Conservation (phyloP, 2,888 invertebrate genomes). For the Uloborus plumipes region DNA sequence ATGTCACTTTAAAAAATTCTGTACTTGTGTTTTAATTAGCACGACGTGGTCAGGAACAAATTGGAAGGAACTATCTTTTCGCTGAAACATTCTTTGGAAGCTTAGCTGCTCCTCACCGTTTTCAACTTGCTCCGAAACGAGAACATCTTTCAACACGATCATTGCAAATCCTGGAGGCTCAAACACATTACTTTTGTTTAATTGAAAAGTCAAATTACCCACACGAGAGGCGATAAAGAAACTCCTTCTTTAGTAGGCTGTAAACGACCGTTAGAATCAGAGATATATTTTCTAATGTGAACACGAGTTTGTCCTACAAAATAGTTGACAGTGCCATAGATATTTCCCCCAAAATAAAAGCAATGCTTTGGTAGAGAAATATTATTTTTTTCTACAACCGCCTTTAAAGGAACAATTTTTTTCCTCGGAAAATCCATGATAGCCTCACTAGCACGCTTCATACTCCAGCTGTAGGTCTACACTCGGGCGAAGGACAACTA, state of each 20-base stretch:
- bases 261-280: background rate
- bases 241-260: conserved; percentile 2
- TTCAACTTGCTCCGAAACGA: background rate
- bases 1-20: background rate
- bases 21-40: background rate
- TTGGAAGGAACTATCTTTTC: background rate
- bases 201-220: background rate
- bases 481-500: too few relatives aligned
- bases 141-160: background rate
- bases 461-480: too few relatives aligned
- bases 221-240: background rate
- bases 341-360: background rate
- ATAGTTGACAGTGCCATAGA: background rate
- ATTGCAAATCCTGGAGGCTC: too few relatives aligned
- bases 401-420: too few relatives aligned
- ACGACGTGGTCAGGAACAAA: background rate
- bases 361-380: too few relatives aligned
- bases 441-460: too few relatives aligned
- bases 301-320: background rate
- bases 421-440: too few relatives aligned
- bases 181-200: background rate
- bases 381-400: too few relatives aligned
- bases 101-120: background rate
- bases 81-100: background rate
- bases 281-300: background rate